phyloP scores from a whole-genome alignment of 2,797 vertebrate species.

The Takifugu ocellatus region DNA sequence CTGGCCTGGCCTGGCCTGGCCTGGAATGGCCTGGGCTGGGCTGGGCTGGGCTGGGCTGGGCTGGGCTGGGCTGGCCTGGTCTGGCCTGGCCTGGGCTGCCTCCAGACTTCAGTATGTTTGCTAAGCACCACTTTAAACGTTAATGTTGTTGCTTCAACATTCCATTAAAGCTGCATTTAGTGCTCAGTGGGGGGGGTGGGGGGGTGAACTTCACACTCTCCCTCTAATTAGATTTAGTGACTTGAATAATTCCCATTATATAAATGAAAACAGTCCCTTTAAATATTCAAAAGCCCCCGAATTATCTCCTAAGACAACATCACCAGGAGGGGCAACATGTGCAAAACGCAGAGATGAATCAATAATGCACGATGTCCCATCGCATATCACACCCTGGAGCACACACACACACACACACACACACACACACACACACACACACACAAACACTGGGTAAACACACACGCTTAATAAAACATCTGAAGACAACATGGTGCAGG shows the following conservation, averaged over 20 bases:
- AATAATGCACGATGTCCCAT: slow-evolving; percentile 63
- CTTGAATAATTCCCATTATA: slow-evolving; percentile 73
- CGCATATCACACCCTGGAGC: slow-evolving; percentile 39
- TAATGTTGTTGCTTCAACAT: slow-evolving; percentile 6
- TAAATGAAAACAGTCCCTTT: slow-evolving; percentile 64
- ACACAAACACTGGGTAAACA: slow-evolving; percentile 1
- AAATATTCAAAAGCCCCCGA: slow-evolving; percentile 63
- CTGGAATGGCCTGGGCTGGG: no score
- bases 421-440: neutral
- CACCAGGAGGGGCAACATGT: slow-evolving; percentile 57
- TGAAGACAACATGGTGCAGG: slow-evolving; percentile 29
- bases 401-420: slow-evolving; percentile 6
- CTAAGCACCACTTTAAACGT: neutral
- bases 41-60: no score
- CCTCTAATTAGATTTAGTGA: slow-evolving; percentile 68
- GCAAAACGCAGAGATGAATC: slow-evolving; percentile 61
- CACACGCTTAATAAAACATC: slow-evolving; percentile 2
- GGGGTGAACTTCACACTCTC: slow-evolving; percentile 56
- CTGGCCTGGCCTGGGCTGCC: no score
- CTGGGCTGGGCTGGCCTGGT: no score
- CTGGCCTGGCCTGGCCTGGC: no score
- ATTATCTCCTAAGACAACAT: slow-evolving; percentile 33
- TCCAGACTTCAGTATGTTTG: no score
- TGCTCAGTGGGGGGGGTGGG: neutral
- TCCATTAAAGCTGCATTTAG: slow-evolving; percentile 17